Conservation (phyloP, 1,140 invertebrate species). For the Lepidurus packardi region DNA sequence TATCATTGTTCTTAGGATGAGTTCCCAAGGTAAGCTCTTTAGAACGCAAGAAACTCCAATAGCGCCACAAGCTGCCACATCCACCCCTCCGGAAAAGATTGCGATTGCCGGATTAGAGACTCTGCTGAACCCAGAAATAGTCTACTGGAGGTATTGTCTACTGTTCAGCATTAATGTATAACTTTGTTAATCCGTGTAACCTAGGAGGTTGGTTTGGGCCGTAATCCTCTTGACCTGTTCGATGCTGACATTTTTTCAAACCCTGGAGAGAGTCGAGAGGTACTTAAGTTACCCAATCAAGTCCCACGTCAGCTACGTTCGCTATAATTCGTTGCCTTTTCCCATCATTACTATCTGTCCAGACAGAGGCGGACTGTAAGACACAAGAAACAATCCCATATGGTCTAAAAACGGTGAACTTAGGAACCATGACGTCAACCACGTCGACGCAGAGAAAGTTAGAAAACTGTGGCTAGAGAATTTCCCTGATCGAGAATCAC, state of each 20-base stretch:
- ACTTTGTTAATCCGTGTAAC: background rate
- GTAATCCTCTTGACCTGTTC: conserved; percentile 27
- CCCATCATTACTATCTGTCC: conserved; percentile 31
- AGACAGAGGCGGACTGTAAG: conserved; percentile 24
- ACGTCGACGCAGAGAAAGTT: conserved; percentile 25
- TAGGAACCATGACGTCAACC: conserved; percentile 23
- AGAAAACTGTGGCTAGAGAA: background rate
- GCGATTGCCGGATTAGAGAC: background rate
- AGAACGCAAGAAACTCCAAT: background rate
- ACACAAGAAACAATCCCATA: background rate
- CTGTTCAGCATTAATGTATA: background rate
- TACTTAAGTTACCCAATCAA: conserved; percentile 25
- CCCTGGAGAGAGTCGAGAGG: background rate
- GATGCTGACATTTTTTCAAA: conserved; percentile 28
- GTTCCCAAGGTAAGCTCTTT: background rate
- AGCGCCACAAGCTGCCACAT: background rate
- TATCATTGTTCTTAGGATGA: background rate
- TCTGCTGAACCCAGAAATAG: background rate
- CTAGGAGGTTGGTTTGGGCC: conserved; percentile 24
- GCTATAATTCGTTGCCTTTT: conserved; percentile 27
- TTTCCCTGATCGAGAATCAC: background rate
- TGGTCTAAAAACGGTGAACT: background rate
- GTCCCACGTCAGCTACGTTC: conserved; percentile 27
- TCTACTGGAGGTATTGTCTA: conserved; percentile 1
- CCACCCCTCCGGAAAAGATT: background rate